Conservation (phyloP, 2,113 vertebrate species). For the Dunckerocampus dactyliophorus region DNA sequence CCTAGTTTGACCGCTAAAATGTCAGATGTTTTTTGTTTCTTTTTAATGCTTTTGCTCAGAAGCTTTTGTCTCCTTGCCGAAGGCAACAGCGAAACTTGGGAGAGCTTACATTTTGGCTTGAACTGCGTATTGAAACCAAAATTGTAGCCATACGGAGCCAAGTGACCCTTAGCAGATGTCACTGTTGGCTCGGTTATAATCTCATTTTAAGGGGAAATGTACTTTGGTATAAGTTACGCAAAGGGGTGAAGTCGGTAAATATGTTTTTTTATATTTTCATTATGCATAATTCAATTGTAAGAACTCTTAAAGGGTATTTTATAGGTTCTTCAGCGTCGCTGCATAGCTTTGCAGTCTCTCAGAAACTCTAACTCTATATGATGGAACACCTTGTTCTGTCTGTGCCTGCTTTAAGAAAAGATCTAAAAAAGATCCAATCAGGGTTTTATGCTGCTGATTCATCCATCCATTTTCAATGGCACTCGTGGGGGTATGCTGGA, state of each 20-base stretch:
- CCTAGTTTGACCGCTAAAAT: constrained; percentile 11
- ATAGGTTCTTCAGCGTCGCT: background rate
- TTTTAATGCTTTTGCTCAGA: constrained; percentile 9
- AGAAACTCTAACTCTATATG: too few relatives aligned
- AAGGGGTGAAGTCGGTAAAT: background rate
- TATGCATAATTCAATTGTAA: background rate
- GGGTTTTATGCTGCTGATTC: too few relatives aligned
- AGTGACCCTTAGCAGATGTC: constrained; percentile 35
- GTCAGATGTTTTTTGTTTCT: constrained; percentile 19
- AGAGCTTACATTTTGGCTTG: constrained; percentile 26
- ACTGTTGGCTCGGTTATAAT: constrained; percentile 27
- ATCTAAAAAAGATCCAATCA: constrained; percentile 21
- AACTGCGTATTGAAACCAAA: constrained; percentile 25
- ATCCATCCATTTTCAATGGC: too few relatives aligned
- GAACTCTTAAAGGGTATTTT: background rate
- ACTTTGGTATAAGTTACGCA: background rate
- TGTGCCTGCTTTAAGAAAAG: constrained; percentile 4
- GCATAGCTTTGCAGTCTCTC: too few relatives aligned
- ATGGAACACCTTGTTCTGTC: background rate
- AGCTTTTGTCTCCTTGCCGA: constrained; percentile 19
- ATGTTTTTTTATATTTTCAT: background rate
- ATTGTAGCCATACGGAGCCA: constrained; percentile 21
- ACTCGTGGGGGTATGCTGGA: too few relatives aligned
- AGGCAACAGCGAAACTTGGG: constrained; percentile 2
- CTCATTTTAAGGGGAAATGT: background rate